Conservation (phyloP, 1,140 invertebrate genomes). For the Cryptotermes secundus region DNA sequence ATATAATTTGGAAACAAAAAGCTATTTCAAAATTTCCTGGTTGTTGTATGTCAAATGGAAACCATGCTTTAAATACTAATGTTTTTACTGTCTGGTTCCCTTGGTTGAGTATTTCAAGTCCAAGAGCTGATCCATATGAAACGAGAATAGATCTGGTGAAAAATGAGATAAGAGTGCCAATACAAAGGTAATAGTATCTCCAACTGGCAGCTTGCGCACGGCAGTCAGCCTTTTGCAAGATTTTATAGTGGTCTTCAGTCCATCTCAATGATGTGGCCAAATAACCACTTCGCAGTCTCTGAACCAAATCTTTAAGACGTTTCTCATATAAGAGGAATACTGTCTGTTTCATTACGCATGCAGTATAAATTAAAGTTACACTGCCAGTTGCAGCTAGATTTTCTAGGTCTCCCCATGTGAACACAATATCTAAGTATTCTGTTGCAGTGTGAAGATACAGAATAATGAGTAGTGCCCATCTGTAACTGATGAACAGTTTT, state of each 20-base stretch:
- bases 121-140: neutral
- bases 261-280: neutral
- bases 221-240: neutral
- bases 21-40: neutral
- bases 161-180: neutral
- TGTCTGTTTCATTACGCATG: neutral
- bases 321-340: neutral
- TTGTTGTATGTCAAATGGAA: neutral
- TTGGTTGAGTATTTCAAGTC: neutral
- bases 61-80: neutral
- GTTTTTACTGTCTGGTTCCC: slow-evolving; percentile 1
- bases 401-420: neutral
- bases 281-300: neutral
- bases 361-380: neutral
- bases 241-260: neutral
- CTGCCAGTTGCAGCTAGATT: neutral
- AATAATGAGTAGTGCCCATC: neutral
- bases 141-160: neutral
- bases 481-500: neutral
- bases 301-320: neutral
- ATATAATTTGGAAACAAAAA: neutral
- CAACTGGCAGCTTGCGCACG: neutral
- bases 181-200: neutral
- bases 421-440: neutral
- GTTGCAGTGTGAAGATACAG: neutral